Percentiles rank a stretch among this genome's conserved stretches.
phyloP scores from a whole-genome alignment of 2,113 vertebrate genomes.

The Silurus asotus region DNA sequence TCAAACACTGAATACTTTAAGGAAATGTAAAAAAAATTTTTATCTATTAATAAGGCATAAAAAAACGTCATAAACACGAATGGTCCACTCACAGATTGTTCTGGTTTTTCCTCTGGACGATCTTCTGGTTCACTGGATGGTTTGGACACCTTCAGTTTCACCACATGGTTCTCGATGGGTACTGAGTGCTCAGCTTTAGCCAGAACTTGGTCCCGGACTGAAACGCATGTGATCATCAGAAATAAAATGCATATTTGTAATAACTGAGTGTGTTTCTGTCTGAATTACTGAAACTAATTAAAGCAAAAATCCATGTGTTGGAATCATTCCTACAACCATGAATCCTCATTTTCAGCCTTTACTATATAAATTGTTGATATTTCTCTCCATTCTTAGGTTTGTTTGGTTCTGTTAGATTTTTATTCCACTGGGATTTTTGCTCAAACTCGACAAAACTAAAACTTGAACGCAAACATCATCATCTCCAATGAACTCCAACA shows the following conservation, averaged over 20 bases:
- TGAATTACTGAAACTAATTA: neutral
- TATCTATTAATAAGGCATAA: neutral
- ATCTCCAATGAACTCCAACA: too few relatives aligned
- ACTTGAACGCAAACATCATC: too few relatives aligned
- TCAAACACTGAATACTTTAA: neutral
- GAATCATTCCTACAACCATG: neutral
- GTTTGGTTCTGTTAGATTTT: neutral
- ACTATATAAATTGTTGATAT: neutral
- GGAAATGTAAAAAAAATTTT: neutral
- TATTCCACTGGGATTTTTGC: neutral
- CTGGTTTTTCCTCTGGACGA: neutral
- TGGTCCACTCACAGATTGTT: neutral
- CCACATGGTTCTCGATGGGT: slow-evolving; percentile 49
- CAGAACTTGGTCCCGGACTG: slow-evolving; percentile 79
- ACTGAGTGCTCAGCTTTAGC: slow-evolving; percentile 70
- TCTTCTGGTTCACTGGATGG: neutral
- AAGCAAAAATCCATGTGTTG: neutral
- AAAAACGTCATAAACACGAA: neutral
- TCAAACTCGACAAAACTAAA: neutral
- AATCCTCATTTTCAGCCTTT: neutral
- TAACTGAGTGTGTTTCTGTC: neutral
- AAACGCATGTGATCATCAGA: slow-evolving; percentile 34
- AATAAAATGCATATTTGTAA: neutral
- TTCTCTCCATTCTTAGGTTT: neutral
- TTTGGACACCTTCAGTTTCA: slow-evolving; percentile 63